phyloP scores from a whole-genome alignment of 2,113 vertebrate genomes.

The Nesogale talazaci region DNA sequence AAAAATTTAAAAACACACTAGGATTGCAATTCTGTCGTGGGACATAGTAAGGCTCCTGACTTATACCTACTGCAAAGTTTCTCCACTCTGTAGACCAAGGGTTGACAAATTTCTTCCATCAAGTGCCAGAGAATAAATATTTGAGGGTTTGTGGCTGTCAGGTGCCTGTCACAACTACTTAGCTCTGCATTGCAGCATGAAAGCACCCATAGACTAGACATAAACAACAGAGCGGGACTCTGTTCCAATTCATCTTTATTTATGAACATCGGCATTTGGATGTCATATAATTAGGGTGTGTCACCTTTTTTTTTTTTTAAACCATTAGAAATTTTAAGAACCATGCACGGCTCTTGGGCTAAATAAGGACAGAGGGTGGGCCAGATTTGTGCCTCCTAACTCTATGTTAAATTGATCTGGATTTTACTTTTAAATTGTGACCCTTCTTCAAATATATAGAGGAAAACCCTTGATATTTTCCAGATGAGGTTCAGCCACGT shows the following conservation, averaged over 20 bases:
- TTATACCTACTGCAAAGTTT: background rate
- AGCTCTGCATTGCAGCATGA: background rate
- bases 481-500: background rate
- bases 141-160: background rate
- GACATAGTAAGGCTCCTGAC: background rate
- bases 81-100: background rate
- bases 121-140: background rate
- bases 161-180: background rate
- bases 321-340: slow-evolving; percentile 2
- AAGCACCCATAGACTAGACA: background rate
- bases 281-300: background rate
- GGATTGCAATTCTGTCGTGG: background rate
- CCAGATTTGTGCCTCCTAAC: background rate
- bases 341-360: background rate
- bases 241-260: background rate
- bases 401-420: too few relatives aligned
- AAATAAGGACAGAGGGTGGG: background rate
- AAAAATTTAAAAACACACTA: background rate
- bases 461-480: background rate
- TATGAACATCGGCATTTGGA: background rate
- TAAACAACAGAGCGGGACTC: background rate
- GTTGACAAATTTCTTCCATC: background rate
- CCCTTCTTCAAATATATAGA: background rate
- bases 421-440: background rate
- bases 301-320: background rate